Evolutionary conservation across 2,113 vertebrate genomes (phyloP), one percentile per base, ranked within the genome.

Genomic region (Pterocles gutturalis): DNA sequence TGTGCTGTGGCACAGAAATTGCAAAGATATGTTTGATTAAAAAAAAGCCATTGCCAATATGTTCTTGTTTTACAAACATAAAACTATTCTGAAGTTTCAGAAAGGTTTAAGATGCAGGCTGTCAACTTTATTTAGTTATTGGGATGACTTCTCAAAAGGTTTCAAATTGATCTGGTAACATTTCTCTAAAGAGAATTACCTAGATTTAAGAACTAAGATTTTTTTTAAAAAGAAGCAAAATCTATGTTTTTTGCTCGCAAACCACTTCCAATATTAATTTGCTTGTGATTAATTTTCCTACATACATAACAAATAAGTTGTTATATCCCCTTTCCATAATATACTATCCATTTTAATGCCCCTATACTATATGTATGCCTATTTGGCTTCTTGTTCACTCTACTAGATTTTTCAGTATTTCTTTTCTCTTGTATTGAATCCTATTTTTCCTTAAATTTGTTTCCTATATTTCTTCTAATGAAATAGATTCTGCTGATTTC

Each of bases 21-120:
- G 13, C 83, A 96, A 96, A 92, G 62, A 93, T 43, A 45, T 64
- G 31, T 92, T 97, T 96, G 82, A 96, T 83, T 92, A n/a, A 91
- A 97, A 67, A 95, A 64, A 79, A 62, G 18, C 9, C 57, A 66
- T 72, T 89, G 61, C 48, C 67, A 90, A 83, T 97, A 95, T 97
- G 62, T 82, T 96, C 51, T 88, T 89, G 73, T 87, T 96, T 93
- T 95, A 94, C 78, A 96, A 97, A 97, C 28, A 94, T 62, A 48
- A 0, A 87, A 45, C 46, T 94, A 80, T 93, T 96, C 96, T 83
- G 51, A 87, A 93, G 25, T 95, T 54, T 82, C 19, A 83, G 87
- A 81, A 91, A 72, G 45, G 24, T 93, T 95, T 97, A 62, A 92
- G 65, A 95, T 87, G 51, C 15, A 91, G 88, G 19, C 31, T 89